Conservation (phyloP, 92 coral and sea anemone species). For the Epizoanthus illoricatus region DNA sequence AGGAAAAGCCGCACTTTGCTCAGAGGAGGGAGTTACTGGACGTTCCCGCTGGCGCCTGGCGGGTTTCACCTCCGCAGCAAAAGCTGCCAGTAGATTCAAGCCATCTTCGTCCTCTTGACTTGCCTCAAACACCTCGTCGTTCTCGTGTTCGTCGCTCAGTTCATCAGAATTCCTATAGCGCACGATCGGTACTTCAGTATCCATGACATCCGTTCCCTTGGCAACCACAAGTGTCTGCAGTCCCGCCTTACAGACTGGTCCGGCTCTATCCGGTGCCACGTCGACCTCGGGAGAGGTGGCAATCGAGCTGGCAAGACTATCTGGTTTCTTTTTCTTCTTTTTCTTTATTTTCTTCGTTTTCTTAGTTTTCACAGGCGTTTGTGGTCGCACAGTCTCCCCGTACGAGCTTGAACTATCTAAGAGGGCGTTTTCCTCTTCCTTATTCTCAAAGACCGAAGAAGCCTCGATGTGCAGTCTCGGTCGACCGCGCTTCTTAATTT, state of each 20-base stretch:
- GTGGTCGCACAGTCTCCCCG: constrained; percentile 48
- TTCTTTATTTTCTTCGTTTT: constrained; percentile 67
- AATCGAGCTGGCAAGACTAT: constrained; percentile 12
- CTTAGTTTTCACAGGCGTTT: constrained; percentile 63
- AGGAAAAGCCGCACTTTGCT: constrained; percentile 6
- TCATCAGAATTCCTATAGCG: constrained; percentile 52
- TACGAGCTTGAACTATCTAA: constrained; percentile 39
- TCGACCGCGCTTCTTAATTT: constrained; percentile 44
- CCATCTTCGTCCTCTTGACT: constrained; percentile 64
- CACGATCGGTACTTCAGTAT: constrained; percentile 45
- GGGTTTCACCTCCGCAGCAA: constrained; percentile 61
- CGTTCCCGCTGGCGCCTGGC: constrained; percentile 63
- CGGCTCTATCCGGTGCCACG: constrained; percentile 42
- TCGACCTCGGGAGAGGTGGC: constrained; percentile 53
- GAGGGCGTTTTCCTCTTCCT: constrained; percentile 34
- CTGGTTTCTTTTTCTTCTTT: constrained; percentile 59
- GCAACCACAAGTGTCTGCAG: constrained; percentile 58
- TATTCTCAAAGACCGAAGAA: constrained; percentile 35
- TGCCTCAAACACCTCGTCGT: constrained; percentile 73
- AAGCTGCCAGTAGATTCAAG: constrained; percentile 78
- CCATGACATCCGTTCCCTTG: constrained; percentile 57
- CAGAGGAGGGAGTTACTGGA: constrained; percentile 51
- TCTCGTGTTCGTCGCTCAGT: constrained; percentile 56
- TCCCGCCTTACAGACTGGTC: constrained; percentile 22
- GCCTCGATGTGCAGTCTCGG: constrained; percentile 54